These are phyloP conservation scores for Myanophis thanlyinensis DNA, from an alignment of 2,113 vertebrate genomes.

Conservation along the genomic window DNA sequence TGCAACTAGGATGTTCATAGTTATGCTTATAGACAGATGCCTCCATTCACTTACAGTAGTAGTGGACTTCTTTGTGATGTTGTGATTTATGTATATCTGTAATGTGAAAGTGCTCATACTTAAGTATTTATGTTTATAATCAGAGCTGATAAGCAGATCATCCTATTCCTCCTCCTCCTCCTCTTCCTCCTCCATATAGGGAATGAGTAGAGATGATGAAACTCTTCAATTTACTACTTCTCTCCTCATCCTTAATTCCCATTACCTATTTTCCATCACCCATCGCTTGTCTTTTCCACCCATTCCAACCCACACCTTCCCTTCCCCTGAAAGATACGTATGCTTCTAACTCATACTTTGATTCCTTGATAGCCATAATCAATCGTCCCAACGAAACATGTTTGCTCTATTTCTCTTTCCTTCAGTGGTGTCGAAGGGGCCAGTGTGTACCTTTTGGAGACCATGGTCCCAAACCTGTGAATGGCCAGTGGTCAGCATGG, in stretches of 20 bases:
- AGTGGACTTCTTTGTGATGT: background rate
- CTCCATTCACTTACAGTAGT: background rate
- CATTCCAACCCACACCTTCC: background rate
- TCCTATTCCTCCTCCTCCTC: background rate
- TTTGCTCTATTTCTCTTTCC: slow-evolving; percentile 40
- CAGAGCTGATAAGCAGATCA: background rate
- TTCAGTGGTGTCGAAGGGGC: slow-evolving; percentile 95
- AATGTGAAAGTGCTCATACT: background rate
- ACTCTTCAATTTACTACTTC: too few relatives aligned
- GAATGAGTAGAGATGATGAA: background rate
- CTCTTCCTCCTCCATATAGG: background rate
- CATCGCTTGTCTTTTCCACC: background rate
- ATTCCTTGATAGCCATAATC: background rate
- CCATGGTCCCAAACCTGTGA: slow-evolving; percentile 82
- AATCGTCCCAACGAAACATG: background rate
- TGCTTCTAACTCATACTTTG: background rate
- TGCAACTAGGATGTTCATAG: background rate
- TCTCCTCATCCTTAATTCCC: background rate
- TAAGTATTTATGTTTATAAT: background rate
- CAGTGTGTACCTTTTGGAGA: slow-evolving; percentile 92
- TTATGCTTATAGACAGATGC: background rate
- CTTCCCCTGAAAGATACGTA: background rate
- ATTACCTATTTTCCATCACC: background rate
- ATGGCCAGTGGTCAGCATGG: slow-evolving; percentile 95
- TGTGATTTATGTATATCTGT: background rate